phyloP scores from a whole-genome alignment of 2,888 invertebrate species.

The Sceliomorpha sp. region DNA sequence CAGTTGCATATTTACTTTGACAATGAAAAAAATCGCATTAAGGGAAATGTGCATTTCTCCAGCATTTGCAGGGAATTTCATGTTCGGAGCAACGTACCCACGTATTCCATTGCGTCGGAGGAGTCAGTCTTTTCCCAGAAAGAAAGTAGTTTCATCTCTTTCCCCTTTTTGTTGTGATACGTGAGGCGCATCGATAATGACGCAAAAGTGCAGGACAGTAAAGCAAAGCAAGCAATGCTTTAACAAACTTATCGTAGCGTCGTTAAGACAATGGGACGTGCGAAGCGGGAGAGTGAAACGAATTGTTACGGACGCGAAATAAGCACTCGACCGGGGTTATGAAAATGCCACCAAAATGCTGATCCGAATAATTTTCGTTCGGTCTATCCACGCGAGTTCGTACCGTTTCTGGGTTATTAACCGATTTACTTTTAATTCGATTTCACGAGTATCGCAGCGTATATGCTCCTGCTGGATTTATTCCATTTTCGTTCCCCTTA shows the following conservation, averaged over 20 bases:
- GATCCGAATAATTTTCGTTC: too few species aligned
- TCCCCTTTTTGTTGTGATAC: slow-evolving; percentile 51
- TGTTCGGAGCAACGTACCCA: slow-evolving; percentile 31
- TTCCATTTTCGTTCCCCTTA: too few species aligned
- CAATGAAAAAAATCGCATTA: slow-evolving; percentile 25
- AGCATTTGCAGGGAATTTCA: slow-evolving; percentile 23
- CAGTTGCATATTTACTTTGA: slow-evolving; percentile 21
- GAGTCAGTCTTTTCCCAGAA: slow-evolving; percentile 41
- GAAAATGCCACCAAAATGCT: too few species aligned
- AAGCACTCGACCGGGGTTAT: too few species aligned
- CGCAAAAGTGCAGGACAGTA: slow-evolving; percentile 42
- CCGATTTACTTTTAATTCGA: too few species aligned
- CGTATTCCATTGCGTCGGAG: slow-evolving; percentile 37
- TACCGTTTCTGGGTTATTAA: too few species aligned
- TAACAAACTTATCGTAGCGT: slow-evolving; percentile 57
- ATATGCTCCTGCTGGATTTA: too few species aligned
- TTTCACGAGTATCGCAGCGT: too few species aligned
- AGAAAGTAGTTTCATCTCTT: slow-evolving; percentile 51
- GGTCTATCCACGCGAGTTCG: too few species aligned
- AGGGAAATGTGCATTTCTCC: slow-evolving; percentile 29
- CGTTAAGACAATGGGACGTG: slow-evolving; percentile 54
- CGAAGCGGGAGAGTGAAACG: too few species aligned
- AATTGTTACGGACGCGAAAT: too few species aligned
- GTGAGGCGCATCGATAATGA: slow-evolving; percentile 50
- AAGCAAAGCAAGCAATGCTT: slow-evolving; percentile 47